Percentiles rank a stretch among this genome's conserved stretches.
Conservation (phyloP, 2,113 vertebrate species). For the Raja brachyura region DNA sequence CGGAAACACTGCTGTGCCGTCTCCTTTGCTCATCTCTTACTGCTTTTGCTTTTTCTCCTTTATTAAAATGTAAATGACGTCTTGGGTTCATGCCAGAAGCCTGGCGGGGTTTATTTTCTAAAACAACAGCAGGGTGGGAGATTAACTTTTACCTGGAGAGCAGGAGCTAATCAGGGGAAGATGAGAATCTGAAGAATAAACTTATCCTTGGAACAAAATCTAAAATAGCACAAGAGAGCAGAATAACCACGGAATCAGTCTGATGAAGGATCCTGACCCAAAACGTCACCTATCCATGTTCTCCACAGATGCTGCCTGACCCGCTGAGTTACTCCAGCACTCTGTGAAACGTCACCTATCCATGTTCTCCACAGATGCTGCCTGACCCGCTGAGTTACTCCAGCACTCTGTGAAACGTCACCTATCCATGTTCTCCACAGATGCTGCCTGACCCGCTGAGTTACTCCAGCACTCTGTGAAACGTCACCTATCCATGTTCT, state of each 20-base stretch:
- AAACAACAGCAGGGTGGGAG: background rate
- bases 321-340: no score
- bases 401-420: no score
- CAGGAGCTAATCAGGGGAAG: slow-evolving; percentile 3
- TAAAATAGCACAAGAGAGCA: background rate
- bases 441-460: no score
- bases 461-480: no score
- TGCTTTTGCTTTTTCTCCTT: background rate
- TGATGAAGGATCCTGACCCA: no score
- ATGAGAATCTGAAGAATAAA: background rate
- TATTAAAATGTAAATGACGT: slow-evolving; percentile 10
- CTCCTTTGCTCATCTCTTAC: background rate
- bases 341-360: no score
- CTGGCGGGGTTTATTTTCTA: background rate
- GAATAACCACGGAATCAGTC: background rate
- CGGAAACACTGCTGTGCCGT: background rate
- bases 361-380: no score
- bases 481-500: no score
- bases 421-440: no score
- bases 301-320: no score
- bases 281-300: no score
- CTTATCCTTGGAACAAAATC: background rate
- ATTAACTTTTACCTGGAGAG: background rate
- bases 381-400: no score
- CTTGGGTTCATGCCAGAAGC: slow-evolving; percentile 24